Evolutionary conservation across 2,113 vertebrate genomes (phyloP).

Genomic region (Triplophysa rosa): DNA sequence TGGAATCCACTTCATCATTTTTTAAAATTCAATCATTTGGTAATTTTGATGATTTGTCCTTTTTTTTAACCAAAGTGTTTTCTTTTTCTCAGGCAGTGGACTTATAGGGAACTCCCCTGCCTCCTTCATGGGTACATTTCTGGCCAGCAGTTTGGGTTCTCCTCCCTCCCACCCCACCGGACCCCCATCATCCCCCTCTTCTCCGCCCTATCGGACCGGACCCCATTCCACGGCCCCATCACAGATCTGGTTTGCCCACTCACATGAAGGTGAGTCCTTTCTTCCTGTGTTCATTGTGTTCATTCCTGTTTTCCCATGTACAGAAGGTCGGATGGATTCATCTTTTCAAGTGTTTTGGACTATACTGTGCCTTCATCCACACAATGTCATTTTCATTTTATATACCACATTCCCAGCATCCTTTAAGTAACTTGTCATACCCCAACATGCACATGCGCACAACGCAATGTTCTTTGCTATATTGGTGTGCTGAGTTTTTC

Average conservation of each 20-base stretch:
- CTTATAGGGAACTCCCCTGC: slow-evolving; percentile 83
- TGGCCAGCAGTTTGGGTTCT: slow-evolving; percentile 89
- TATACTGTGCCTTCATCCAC: too few species aligned
- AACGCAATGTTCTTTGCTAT: neutral
- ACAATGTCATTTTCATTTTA: too few species aligned
- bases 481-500: neutral
- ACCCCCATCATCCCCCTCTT: slow-evolving; percentile 83
- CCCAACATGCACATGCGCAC: neutral
- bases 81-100: slow-evolving; percentile 69
- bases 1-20: neutral
- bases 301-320: neutral
- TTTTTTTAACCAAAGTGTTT: slow-evolving; percentile 18
- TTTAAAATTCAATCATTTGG: neutral
- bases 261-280: slow-evolving; percentile 87
- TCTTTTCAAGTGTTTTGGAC: too few species aligned
- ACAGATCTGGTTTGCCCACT: slow-evolving; percentile 97
- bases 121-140: slow-evolving; percentile 96
- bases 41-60: slow-evolving; percentile 17
- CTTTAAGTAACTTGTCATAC: neutral
- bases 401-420: neutral
- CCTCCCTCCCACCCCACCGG: slow-evolving; percentile 80
- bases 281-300: neutral
- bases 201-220: slow-evolving; percentile 83
- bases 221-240: slow-evolving; percentile 85
- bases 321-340: too few species aligned